Evolutionary conservation across 2,888 invertebrate species (phyloP).

Genomic region (Dryobota labecula): DNA sequence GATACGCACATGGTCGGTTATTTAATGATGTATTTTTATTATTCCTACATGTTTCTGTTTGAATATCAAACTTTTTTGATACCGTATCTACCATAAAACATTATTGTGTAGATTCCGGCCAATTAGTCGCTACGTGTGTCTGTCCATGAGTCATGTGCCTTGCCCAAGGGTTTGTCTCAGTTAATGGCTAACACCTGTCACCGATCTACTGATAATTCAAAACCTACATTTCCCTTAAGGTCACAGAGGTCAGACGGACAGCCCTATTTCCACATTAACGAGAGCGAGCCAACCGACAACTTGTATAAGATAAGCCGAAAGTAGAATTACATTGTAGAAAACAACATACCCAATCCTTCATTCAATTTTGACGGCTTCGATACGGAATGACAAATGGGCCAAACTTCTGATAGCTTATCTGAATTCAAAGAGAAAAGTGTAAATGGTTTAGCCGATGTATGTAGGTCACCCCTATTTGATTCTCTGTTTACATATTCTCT

Average conservation of each 20-base stretch:
- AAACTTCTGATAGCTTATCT: constrained; percentile 31
- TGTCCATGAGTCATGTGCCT: neutral
- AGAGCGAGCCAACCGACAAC: constrained; percentile 18
- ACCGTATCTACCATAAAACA: neutral
- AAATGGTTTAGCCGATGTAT: constrained; percentile 49
- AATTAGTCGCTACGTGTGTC: too few relatives aligned
- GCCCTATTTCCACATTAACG: constrained; percentile 24
- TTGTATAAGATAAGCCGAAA: constrained; percentile 28
- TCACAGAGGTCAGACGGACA: constrained; percentile 21
- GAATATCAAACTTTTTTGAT: too few relatives aligned
- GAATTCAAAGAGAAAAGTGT: constrained; percentile 31
- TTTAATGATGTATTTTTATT: neutral
- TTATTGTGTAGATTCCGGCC: neutral
- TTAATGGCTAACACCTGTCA: constrained; percentile 31
- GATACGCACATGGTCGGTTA: too few relatives aligned
- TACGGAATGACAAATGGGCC: constrained; percentile 30
- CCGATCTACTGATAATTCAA: constrained; percentile 24
- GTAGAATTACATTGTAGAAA: neutral
- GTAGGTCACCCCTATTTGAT: constrained; percentile 50
- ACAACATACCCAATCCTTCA: constrained; percentile 12
- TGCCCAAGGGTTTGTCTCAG: neutral
- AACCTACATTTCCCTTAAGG: constrained; percentile 37
- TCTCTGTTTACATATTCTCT: constrained; percentile 38
- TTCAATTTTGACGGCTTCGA: constrained; percentile 28
- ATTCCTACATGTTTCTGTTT: neutral